Conservation (phyloP, 2,113 vertebrate genomes). For the Candoia aspera region DNA sequence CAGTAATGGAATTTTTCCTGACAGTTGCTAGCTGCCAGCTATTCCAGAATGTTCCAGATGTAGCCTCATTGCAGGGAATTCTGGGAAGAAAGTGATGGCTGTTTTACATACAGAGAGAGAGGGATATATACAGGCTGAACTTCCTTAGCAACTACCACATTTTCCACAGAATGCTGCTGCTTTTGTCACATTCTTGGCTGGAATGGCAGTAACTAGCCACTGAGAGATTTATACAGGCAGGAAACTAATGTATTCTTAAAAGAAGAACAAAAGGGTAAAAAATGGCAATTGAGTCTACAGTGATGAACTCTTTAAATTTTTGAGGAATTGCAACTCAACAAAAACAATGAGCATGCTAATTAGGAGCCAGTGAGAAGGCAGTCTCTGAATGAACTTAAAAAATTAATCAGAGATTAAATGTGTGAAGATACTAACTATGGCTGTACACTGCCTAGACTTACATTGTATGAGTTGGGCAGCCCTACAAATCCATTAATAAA, state of each 20-base stretch:
- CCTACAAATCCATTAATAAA: not conserved
- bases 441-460: not conserved
- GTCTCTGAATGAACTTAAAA: not conserved
- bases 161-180: not conserved
- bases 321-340: not conserved
- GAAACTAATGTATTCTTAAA: not conserved
- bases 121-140: not conserved
- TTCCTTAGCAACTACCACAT: not conserved
- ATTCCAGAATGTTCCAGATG: not conserved
- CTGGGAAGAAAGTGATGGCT: not conserved
- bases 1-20: not conserved
- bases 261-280: not conserved
- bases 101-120: not conserved
- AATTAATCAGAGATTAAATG: not conserved
- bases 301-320: not conserved
- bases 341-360: not conserved
- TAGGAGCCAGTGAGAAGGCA: not conserved
- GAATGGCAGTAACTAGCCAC: not conserved
- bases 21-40: not conserved
- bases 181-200: not conserved
- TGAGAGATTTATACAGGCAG: not conserved
- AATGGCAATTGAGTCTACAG: not conserved
- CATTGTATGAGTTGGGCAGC: not conserved
- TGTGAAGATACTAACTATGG: not conserved
- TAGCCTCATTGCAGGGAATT: not conserved